These are phyloP conservation scores for Hypotaenidia okinawae DNA, from an alignment of 2,797 vertebrate species.

Conservation along the genomic window DNA sequence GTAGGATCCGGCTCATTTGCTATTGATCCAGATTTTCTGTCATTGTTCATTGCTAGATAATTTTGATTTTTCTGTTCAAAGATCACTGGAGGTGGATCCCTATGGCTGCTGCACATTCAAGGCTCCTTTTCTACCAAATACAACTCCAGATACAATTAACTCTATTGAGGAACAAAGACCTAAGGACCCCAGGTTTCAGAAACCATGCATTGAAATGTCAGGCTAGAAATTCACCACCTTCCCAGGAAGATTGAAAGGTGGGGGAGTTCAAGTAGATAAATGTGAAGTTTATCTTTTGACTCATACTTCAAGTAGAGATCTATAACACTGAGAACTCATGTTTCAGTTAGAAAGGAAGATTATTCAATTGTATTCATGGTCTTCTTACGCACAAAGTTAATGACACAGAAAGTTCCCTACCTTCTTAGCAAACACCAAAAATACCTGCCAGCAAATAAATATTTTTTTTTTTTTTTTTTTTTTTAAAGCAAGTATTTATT, in stretches of 20 bases:
- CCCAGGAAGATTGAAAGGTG: background rate
- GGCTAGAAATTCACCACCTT: background rate
- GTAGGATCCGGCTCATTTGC: background rate
- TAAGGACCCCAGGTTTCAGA: background rate
- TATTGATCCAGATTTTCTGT: background rate
- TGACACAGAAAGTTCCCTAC: constrained; percentile 19
- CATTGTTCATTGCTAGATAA: background rate
- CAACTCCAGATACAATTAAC: background rate
- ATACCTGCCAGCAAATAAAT: constrained; percentile 10
- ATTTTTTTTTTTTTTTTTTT: background rate
- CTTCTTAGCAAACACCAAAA: constrained; percentile 40
- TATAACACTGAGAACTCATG: background rate
- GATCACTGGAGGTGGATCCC: background rate
- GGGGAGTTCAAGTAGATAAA: background rate
- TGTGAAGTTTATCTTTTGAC: background rate
- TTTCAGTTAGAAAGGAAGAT: background rate
- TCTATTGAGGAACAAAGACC: background rate
- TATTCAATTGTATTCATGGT: background rate
- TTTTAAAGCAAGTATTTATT: background rate
- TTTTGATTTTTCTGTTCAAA: background rate
- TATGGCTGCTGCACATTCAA: background rate
- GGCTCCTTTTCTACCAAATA: background rate
- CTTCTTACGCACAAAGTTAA: constrained; percentile 27
- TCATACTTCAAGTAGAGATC: background rate
- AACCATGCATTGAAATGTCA: background rate